A percentile compares a stretch with the other conserved stretches of the same genome.
These are phyloP conservation scores for Hylaeus volcanicus DNA, from an alignment of 1,140 invertebrate genomes.

Conservation along the genomic window DNA sequence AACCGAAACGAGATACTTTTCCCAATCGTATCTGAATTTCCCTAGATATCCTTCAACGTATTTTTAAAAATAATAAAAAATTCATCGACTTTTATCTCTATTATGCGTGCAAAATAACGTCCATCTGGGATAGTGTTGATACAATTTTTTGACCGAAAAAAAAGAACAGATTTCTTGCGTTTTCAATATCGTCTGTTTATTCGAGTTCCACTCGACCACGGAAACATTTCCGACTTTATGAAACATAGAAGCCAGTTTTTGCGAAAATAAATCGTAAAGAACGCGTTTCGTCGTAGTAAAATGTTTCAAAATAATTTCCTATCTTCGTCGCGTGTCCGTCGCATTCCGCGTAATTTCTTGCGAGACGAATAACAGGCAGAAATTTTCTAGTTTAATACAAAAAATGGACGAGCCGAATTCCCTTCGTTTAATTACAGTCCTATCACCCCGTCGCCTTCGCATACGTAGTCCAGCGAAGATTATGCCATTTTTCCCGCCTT, in stretches of 20 bases:
- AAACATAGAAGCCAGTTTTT: not conserved
- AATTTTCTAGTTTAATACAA: not conserved
- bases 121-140: not conserved
- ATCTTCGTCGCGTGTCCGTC: not conserved
- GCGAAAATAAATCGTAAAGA: not conserved
- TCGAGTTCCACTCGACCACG: too few relatives aligned
- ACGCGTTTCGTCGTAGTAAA: not conserved
- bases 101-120: not conserved
- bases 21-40: too few relatives aligned
- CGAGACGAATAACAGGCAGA: not conserved
- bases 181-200: not conserved
- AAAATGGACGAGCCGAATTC: not conserved
- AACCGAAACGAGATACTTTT: too few relatives aligned
- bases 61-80: too few relatives aligned
- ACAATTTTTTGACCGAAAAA: not conserved
- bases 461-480: not conserved
- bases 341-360: not conserved
- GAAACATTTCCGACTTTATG: not conserved
- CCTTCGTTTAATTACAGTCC: conserved; percentile 5
- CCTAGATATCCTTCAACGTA: too few relatives aligned
- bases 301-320: not conserved
- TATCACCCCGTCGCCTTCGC: not conserved
- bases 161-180: not conserved
- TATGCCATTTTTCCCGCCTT: not conserved
- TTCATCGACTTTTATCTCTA: not conserved